Evolutionary conservation across 2,113 vertebrate species (phyloP).

Genomic region (Lophotis ruficrista): DNA sequence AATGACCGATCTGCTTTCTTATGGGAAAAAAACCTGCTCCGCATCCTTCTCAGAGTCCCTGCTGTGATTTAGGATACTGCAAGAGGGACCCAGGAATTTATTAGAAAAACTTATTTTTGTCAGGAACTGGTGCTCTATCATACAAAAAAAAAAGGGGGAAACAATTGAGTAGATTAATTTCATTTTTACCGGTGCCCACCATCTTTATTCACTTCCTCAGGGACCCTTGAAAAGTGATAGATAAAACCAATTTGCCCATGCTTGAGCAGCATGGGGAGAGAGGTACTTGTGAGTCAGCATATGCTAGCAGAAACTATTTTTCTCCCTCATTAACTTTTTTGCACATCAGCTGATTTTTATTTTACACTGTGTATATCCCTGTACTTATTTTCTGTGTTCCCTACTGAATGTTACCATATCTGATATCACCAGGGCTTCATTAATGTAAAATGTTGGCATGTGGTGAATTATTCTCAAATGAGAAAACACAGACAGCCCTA

Average conservation of each 20-base stretch:
- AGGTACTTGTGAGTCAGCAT: constrained; percentile 45
- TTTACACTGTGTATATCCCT: neutral
- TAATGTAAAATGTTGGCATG: constrained; percentile 42
- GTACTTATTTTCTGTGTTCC: constrained; percentile 14
- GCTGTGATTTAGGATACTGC: neutral
- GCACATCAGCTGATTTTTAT: constrained; percentile 42
- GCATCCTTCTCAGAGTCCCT: neutral
- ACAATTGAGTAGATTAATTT: neutral
- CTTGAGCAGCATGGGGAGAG: constrained; percentile 33
- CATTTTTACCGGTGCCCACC: neutral
- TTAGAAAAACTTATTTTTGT: neutral
- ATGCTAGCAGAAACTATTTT: constrained; percentile 47
- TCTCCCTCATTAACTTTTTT: constrained; percentile 46
- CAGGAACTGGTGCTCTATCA: neutral
- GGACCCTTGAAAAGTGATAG: neutral
- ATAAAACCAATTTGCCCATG: constrained; percentile 33
- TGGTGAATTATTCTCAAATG: constrained; percentile 33
- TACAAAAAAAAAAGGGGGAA: neutral
- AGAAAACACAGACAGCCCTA: constrained; percentile 9
- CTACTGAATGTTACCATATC: neutral
- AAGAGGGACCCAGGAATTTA: neutral
- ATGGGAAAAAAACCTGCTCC: neutral
- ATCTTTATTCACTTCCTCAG: neutral
- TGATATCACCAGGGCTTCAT: constrained; percentile 51
- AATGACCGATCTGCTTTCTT: neutral